Evolutionary conservation across 2,888 invertebrate species (phyloP).

Genomic region (Drosophila barbarae): DNA sequence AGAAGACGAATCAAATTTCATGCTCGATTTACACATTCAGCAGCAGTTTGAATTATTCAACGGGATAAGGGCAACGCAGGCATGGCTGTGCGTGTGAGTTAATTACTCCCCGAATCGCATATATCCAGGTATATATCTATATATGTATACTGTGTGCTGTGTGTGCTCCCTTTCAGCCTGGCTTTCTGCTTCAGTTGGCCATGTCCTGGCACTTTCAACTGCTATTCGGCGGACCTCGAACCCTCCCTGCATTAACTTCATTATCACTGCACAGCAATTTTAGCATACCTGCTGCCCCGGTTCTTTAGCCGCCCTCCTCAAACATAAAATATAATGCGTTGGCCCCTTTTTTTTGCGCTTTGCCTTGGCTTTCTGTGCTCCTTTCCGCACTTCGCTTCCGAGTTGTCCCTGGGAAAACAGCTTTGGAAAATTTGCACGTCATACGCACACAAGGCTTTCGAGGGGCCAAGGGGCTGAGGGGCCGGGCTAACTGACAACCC

Average conservation of each 20-base stretch:
- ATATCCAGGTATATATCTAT: slow-evolving; percentile 2
- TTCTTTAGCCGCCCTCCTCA: slow-evolving; percentile 42
- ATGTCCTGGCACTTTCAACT: slow-evolving; percentile 44
- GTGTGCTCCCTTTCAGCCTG: background rate
- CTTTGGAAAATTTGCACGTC: slow-evolving; percentile 68
- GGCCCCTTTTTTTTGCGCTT: slow-evolving; percentile 10
- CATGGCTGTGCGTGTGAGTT: slow-evolving; percentile 44
- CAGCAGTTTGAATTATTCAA: slow-evolving; percentile 27
- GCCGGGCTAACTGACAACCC: slow-evolving; percentile 33
- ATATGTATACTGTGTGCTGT: slow-evolving; percentile 10
- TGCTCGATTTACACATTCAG: slow-evolving; percentile 35
- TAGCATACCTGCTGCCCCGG: slow-evolving; percentile 19
- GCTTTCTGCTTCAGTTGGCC: slow-evolving; percentile 13
- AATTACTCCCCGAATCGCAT: slow-evolving; percentile 62
- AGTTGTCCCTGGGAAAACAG: slow-evolving; percentile 43
- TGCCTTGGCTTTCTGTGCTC: slow-evolving; percentile 1
- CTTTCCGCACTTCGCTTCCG: slow-evolving; percentile 9
- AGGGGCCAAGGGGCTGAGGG: slow-evolving; percentile 17
- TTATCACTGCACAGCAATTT: slow-evolving; percentile 57
- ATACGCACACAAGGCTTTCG: slow-evolving; percentile 61
- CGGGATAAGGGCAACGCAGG: slow-evolving; percentile 6
- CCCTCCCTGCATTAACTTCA: slow-evolving; percentile 60
- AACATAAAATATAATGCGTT: slow-evolving; percentile 56
- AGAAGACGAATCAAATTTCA: slow-evolving; percentile 40
- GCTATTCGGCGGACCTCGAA: slow-evolving; percentile 47